Evolutionary conservation across 2,888 invertebrate species (phyloP).

Genomic region (Andrena dorsata): DNA sequence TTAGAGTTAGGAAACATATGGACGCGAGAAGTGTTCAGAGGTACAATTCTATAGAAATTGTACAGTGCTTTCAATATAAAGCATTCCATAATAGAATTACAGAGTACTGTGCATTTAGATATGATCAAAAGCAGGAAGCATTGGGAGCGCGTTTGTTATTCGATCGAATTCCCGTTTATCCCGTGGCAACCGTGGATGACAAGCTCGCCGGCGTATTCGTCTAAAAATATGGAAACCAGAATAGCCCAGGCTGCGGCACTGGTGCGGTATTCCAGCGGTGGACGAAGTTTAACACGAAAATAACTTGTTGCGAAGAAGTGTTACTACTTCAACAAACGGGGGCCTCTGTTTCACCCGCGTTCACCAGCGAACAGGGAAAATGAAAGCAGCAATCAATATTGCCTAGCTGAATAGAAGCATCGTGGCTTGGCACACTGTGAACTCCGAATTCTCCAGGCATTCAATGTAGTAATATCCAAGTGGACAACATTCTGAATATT

Average conservation of each 20-base stretch:
- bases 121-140: constrained; percentile 3
- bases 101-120: not conserved
- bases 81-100: not conserved
- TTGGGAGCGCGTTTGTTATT: constrained; percentile 1
- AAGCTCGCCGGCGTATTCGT: constrained; percentile 60
- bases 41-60: too few relatives aligned
- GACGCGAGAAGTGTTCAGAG: not conserved
- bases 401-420: not conserved
- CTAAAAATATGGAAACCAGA: constrained; percentile 77
- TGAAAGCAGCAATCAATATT: not conserved
- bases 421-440: not conserved
- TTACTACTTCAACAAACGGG: constrained; percentile 28
- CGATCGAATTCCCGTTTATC: not conserved
- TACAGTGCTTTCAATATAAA: too few relatives aligned
- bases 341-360: not conserved
- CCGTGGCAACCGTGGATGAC: constrained; percentile 35
- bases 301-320: constrained; percentile 69
- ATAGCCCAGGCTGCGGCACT: constrained; percentile 75
- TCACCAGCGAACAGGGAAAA: constrained; percentile 14
- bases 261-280: constrained; percentile 77
- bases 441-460: too few relatives aligned
- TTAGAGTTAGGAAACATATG: too few relatives aligned
- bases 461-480: not conserved
- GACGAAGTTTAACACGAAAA: constrained; percentile 77
- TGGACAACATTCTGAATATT: not conserved